These are phyloP conservation scores for Adrianichthys oophorus DNA, from an alignment of 2,797 vertebrate species.

Conservation along the genomic window DNA sequence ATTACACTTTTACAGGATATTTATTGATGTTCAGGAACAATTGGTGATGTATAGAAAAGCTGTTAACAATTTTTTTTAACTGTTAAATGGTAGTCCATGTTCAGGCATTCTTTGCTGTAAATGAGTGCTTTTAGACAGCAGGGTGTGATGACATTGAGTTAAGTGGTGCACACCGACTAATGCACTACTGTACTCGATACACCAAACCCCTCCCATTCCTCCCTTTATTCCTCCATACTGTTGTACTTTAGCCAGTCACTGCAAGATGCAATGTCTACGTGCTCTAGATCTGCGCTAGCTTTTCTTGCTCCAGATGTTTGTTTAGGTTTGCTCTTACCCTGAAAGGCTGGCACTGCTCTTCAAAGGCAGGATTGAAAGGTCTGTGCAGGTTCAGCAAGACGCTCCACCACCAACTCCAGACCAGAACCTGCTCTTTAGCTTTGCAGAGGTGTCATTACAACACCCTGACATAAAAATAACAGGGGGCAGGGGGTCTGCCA, in stretches of 20 bases:
- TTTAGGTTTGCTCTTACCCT: conserved; percentile 4
- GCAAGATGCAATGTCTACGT: conserved; percentile 25
- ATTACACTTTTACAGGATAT: conserved; percentile 78
- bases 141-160: conserved; percentile 48
- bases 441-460: conserved; percentile 10
- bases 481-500: conserved; percentile 4
- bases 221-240: conserved; percentile 29
- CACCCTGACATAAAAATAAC: conserved; percentile 8
- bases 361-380: conserved; percentile 25
- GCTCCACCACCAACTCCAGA: not conserved
- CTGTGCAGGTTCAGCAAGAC: not conserved
- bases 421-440: conserved; percentile 19
- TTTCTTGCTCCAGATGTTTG: conserved; percentile 20
- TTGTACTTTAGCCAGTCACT: conserved; percentile 26
- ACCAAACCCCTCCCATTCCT: conserved; percentile 61
- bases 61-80: conserved; percentile 50
- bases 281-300: conserved; percentile 1
- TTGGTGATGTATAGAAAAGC: conserved; percentile 74
- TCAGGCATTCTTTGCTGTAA: conserved; percentile 67
- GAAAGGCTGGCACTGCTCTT: conserved; percentile 19
- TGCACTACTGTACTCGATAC: conserved; percentile 55
- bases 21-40: conserved; percentile 83
- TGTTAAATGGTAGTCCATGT: conserved; percentile 55
- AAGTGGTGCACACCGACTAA: conserved; percentile 64
- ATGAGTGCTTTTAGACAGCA: conserved; percentile 55